A percentile compares a stretch with the other conserved stretches of the same genome.
phyloP scores from a whole-genome alignment of 2,888 invertebrate species.

The Podotricha telesiphe region DNA sequence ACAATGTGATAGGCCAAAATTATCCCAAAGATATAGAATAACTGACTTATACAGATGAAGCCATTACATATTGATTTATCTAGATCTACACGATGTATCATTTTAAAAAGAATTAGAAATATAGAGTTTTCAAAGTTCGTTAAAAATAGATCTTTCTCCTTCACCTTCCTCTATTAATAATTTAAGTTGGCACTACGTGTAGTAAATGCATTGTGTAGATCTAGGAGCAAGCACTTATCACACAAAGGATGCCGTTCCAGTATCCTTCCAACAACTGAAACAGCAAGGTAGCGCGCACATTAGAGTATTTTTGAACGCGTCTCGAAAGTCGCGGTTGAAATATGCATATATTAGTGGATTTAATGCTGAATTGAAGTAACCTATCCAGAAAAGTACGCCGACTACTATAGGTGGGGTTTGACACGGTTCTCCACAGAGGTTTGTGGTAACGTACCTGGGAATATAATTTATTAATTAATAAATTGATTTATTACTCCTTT shows the following conservation, averaged over 20 bases:
- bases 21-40: no score
- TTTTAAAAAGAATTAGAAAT: neutral
- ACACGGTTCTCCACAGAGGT: conserved; percentile 92
- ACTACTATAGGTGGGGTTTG: conserved; percentile 93
- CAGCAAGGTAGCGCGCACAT: conserved; percentile 94
- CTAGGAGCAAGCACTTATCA: conserved; percentile 49
- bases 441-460: conserved; percentile 92
- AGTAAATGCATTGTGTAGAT: conserved; percentile 26
- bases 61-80: neutral
- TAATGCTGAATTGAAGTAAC: conserved; percentile 97
- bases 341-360: conserved; percentile 98
- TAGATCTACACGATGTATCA: conserved; percentile 1
- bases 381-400: conserved; percentile 97
- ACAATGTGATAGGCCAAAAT: neutral
- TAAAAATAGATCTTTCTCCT: neutral
- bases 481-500: neutral
- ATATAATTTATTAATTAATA: conserved; percentile 20
- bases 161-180: neutral
- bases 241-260: conserved; percentile 84
- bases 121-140: neutral
- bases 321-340: conserved; percentile 97
- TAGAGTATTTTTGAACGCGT: conserved; percentile 96
- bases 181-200: conserved; percentile 14
- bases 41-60: neutral
- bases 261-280: conserved; percentile 89